Base-by-base conservation (phyloP, 92 coral and sea anemone genomes). In the Porites rus region DNA sequence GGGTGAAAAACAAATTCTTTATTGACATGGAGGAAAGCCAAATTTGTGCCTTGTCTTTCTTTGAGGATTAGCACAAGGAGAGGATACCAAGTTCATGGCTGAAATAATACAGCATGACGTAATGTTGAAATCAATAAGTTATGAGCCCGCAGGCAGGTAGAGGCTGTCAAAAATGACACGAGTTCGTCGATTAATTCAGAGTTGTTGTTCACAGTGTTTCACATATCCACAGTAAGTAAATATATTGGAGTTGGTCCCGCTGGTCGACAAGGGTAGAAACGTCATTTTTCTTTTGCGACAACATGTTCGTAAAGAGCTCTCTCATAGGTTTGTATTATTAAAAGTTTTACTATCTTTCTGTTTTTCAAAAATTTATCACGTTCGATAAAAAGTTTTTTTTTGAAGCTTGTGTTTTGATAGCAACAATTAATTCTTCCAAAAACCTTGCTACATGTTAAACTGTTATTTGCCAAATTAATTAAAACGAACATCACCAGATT, bases 241-340 rank as follows among this genome's bases (percentile, higher is more conserved):
- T 28, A 58, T 74, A 31, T 56, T 21, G 31, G 24, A 43, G 20
- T 52, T 38, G 46, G 46, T 38, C 46, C 46, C 46, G 6, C 46
- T 38, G 46, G 46, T 38, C 46, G 46, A 38, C 46, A 38, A 38
- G 46, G 46, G 46, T 38, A n/a, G 60, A 74, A 1, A 21, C 17
- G 24, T 25, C 72, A 50, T 79, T 14, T 11, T 51, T 62, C 72
- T 20, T 12, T 13, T 18, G 31, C 53, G 54, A 1, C 72, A 83
- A 0, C 64, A 83, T 74, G 87, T 83, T 83, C 20, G 87, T 83
- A 17, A 83, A 74, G 65, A 74, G 80, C 72, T 83, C 87, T 18
- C 73, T 83, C 2, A 83, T 83, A 83, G 87, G 87, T 83, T 73
- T 22, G 87, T 83, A 63, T 51, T 13, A 24, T 46, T 24, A 9